phyloP scores from a whole-genome alignment of 2,797 vertebrate genomes.

The Pyrocephalus nanus region DNA sequence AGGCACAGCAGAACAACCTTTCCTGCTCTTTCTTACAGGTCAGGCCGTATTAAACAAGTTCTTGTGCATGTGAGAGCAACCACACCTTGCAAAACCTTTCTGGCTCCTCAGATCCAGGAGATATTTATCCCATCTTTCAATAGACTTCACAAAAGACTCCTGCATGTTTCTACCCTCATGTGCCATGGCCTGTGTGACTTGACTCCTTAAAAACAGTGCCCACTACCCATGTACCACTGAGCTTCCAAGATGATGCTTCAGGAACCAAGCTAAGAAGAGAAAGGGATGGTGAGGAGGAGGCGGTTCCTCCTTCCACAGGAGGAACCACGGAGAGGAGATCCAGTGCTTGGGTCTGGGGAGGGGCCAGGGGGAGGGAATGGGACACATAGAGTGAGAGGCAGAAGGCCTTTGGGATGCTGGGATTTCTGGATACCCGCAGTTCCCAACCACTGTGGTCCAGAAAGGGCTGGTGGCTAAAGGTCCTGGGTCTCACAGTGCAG shows the following conservation, averaged over 20 bases:
- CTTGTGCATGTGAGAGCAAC: not conserved
- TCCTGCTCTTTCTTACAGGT: not conserved
- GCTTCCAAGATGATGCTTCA: not conserved
- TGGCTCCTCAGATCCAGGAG: not conserved
- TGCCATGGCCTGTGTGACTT: not conserved
- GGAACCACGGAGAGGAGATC: not conserved
- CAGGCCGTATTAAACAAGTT: not conserved
- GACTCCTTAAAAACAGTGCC: not conserved
- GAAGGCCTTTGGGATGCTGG: not conserved
- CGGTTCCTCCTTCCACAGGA: not conserved
- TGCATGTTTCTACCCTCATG: rapidly evolving
- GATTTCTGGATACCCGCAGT: not conserved
- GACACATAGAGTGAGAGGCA: not conserved
- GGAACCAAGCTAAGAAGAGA: not conserved
- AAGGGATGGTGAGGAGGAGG: not conserved
- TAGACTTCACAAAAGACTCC: not conserved
- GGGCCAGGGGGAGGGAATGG: not conserved
- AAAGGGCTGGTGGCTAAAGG: not conserved
- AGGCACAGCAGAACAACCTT: not conserved
- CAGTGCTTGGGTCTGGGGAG: not conserved
- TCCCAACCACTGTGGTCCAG: not conserved
- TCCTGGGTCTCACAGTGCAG: not conserved
- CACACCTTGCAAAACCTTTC: not conserved
- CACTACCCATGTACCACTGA: too few species aligned
- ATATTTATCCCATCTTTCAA: not conserved